These are phyloP conservation scores for Neofelis nebulosa DNA, from an alignment of 2,113 vertebrate genomes.

Conservation along the genomic window DNA sequence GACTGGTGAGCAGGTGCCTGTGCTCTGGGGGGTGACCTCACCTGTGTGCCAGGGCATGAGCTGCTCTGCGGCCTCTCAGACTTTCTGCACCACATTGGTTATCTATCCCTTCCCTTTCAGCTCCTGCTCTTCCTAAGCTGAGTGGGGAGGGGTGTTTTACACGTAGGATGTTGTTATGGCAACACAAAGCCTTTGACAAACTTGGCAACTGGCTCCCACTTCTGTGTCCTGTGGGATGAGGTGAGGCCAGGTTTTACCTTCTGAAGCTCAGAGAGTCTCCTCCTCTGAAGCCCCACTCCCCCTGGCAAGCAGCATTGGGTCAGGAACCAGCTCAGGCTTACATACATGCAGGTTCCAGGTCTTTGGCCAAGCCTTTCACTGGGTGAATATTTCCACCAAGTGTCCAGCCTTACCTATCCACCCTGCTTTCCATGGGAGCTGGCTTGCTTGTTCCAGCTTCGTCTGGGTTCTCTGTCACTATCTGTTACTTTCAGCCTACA, in stretches of 20 bases:
- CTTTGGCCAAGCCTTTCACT: neutral
- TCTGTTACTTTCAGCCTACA: neutral
- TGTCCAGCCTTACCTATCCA: neutral
- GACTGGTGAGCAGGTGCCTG: too few species aligned
- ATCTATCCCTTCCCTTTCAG: neutral
- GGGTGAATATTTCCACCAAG: neutral
- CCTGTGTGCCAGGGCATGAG: accelerated
- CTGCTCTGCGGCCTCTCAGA: neutral
- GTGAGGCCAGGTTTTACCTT: neutral
- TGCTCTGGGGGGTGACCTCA: neutral
- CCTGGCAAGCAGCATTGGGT: too few species aligned
- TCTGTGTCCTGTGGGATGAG: too few species aligned
- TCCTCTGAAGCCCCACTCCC: neutral
- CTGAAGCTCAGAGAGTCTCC: neutral
- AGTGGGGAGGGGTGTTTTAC: neutral
- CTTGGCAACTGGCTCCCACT: neutral
- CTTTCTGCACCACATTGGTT: too few species aligned
- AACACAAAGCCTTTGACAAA: neutral
- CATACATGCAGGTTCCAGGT: neutral
- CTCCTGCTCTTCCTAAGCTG: neutral
- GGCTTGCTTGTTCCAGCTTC: too few species aligned
- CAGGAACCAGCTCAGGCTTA: neutral
- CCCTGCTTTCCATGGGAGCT: neutral
- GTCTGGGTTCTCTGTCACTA: neutral
- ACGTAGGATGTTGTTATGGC: neutral